phyloP scores from a whole-genome alignment of 2,797 vertebrate genomes.

The Sphaeramia orbicularis region DNA sequence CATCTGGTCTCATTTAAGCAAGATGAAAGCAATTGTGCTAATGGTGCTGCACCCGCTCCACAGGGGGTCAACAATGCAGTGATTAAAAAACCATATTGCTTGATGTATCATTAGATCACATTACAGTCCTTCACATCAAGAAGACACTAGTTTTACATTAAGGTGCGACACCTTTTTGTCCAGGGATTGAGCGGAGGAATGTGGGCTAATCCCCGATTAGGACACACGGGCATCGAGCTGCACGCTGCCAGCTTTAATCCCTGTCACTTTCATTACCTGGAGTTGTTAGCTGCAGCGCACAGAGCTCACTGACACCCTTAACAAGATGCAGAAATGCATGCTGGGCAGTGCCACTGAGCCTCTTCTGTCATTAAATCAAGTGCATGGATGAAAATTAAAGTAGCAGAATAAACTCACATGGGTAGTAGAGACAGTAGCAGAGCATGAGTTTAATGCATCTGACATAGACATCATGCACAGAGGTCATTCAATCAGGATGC shows the following conservation, averaged over 20 bases:
- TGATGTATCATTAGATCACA: constrained; percentile 43
- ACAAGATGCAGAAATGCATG: constrained; percentile 38
- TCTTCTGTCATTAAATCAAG: constrained; percentile 40
- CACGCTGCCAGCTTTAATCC: constrained; percentile 68
- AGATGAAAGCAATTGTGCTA: constrained; percentile 53
- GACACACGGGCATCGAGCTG: constrained; percentile 49
- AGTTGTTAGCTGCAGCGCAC: constrained; percentile 21
- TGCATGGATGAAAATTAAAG: constrained; percentile 32
- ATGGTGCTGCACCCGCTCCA: constrained; percentile 13
- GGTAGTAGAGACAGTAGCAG: background rate
- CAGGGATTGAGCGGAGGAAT: constrained; percentile 53
- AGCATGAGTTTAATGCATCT: constrained; percentile 21
- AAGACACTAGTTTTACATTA: constrained; percentile 42
- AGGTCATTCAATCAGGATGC: constrained; percentile 28
- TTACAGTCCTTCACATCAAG: constrained; percentile 14
- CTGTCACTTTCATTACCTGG: constrained; percentile 78
- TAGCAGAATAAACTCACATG: constrained; percentile 26
- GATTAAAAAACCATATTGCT: constrained; percentile 29
- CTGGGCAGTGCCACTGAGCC: constrained; percentile 12
- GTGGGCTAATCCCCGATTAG: constrained; percentile 83
- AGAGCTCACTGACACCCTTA: constrained; percentile 26
- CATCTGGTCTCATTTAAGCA: constrained; percentile 53
- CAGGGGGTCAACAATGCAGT: constrained; percentile 12
- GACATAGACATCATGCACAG: constrained; percentile 17
- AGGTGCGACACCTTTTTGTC: constrained; percentile 71